These are phyloP conservation scores for Tipula vernalis DNA, from an alignment of 2,888 invertebrate genomes.

Conservation along the genomic window DNA sequence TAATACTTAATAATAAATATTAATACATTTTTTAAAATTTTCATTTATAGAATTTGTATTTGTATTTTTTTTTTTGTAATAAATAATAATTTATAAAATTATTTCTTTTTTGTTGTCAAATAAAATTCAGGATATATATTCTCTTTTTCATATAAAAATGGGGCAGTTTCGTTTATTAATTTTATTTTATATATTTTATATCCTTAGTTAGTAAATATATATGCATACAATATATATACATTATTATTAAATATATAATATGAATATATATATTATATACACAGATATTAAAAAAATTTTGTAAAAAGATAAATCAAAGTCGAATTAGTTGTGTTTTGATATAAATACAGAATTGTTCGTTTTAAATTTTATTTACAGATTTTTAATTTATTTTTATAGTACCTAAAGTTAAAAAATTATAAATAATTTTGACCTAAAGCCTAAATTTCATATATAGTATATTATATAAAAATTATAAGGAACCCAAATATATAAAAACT, in stretches of 20 bases:
- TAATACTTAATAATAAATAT: slow-evolving; percentile 1
- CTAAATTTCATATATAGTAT: slow-evolving; percentile 46
- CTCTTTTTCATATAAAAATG: slow-evolving; percentile 4
- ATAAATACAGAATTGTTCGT: neutral
- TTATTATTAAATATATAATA: neutral
- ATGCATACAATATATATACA: neutral
- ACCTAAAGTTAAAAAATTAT: slow-evolving; percentile 40
- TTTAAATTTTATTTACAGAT: neutral
- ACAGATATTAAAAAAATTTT: neutral
- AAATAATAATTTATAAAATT: slow-evolving; percentile 5
- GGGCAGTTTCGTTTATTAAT: neutral
- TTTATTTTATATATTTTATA: neutral
- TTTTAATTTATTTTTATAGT: slow-evolving; percentile 32
- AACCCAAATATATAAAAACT: neutral
- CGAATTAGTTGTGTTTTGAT: slow-evolving; percentile 10
- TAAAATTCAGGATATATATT: neutral
- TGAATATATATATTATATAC: neutral
- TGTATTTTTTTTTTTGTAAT: neutral
- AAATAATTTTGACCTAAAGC: slow-evolving; percentile 21
- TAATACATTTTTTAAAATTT: neutral
- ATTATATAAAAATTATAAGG: neutral
- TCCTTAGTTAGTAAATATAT: neutral
- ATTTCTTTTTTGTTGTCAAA: neutral
- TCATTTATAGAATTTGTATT: neutral
- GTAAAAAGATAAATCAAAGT: neutral